A percentile compares a stretch with the other conserved stretches of the same genome.
These are phyloP conservation scores for Cheumatopsyche charites DNA, from an alignment of 1,140 invertebrate species.

Conservation along the genomic window DNA sequence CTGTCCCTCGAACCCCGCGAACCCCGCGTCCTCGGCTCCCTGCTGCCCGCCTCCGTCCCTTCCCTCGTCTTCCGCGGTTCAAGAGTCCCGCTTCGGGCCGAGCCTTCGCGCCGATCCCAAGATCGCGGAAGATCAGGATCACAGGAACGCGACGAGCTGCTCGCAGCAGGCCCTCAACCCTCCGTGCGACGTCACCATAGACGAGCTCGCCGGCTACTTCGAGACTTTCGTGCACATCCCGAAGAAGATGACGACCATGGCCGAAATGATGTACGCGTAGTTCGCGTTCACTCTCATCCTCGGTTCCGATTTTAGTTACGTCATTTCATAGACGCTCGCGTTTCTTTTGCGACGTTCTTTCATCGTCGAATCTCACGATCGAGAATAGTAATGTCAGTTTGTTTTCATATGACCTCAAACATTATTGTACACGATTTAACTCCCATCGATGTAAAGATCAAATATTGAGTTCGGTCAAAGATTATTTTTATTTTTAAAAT, in stretches of 20 bases:
- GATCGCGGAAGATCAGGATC: constrained; percentile 48
- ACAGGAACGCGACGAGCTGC: constrained; percentile 56
- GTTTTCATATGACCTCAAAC: too few species aligned
- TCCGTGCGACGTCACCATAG: constrained; percentile 81
- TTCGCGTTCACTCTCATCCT: too few species aligned
- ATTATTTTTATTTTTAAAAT: too few species aligned
- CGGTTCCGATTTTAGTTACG: constrained; percentile 25
- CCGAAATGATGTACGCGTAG: constrained; percentile 96
- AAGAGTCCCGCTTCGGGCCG: constrained; percentile 34
- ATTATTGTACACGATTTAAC: too few species aligned
- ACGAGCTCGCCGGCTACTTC: constrained; percentile 91
- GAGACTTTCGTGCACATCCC: constrained; percentile 93
- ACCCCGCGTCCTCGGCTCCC: constrained; percentile 43
- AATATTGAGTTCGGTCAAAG: too few species aligned
- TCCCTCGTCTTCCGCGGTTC: constrained; percentile 52
- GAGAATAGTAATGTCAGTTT: too few species aligned
- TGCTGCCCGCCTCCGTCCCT: constrained; percentile 55
- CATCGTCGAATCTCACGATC: too few species aligned
- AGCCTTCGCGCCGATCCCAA: constrained; percentile 41
- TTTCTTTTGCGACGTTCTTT: too few species aligned
- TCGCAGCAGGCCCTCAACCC: constrained; percentile 72
- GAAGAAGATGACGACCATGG: constrained; percentile 95
- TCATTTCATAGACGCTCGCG: too few species aligned
- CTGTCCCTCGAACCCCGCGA: constrained; percentile 11
- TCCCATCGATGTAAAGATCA: too few species aligned